Conservation (phyloP, 2,113 vertebrate species). For the Apodemus sylvaticus region DNA sequence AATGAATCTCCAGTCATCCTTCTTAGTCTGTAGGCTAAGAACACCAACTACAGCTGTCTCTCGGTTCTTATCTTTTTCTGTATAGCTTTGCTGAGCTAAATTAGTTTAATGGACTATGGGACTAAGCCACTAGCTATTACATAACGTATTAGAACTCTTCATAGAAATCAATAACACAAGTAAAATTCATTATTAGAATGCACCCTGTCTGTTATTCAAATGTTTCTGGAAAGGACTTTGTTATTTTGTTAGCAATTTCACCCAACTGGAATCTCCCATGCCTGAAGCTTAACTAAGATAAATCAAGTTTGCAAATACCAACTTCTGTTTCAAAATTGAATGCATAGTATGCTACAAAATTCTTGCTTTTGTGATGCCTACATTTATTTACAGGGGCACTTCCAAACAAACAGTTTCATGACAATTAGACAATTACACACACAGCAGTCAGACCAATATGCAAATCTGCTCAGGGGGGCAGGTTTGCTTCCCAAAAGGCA, state of each 20-base stretch:
- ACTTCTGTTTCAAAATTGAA: background rate
- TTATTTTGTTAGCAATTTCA: background rate
- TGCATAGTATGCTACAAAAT: background rate
- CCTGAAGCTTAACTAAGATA: background rate
- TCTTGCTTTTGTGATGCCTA: background rate
- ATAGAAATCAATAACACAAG: constrained; percentile 39
- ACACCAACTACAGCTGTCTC: background rate
- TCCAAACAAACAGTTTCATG: background rate
- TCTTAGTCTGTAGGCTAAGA: background rate
- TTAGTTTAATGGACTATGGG: background rate
- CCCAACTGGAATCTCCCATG: background rate
- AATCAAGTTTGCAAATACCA: background rate
- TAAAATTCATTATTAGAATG: background rate
- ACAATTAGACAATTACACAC: background rate
- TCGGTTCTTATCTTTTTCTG: background rate
- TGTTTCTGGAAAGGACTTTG: background rate
- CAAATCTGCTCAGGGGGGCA: background rate
- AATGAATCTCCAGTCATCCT: constrained; percentile 22
- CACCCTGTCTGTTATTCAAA: background rate
- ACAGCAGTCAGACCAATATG: background rate
- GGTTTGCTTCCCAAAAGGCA: background rate
- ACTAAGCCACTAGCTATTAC: background rate
- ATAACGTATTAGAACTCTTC: background rate
- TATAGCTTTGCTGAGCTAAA: background rate
- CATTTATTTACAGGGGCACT: background rate